phyloP scores from a whole-genome alignment of 2,888 invertebrate species.

The Nemoura dubitans region DNA sequence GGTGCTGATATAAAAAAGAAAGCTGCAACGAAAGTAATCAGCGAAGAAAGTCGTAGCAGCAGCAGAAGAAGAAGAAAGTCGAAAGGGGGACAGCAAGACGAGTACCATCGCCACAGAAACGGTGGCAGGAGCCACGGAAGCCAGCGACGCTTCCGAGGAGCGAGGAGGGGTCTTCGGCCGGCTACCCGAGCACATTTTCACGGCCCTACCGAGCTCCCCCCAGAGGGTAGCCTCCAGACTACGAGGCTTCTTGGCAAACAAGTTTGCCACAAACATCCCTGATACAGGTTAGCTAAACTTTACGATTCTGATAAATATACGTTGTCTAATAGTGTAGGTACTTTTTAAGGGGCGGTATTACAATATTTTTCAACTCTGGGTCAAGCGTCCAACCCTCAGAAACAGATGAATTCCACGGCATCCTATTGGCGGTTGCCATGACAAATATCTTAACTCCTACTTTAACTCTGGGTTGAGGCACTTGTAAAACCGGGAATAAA shows the following conservation, averaged over 20 bases:
- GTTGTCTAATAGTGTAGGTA: too few relatives aligned
- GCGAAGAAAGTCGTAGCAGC: constrained; percentile 56
- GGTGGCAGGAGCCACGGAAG: constrained; percentile 39
- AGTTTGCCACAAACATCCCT: constrained; percentile 72
- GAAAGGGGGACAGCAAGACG: too few relatives aligned
- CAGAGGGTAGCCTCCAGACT: constrained; percentile 78
- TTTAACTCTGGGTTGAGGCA: too few relatives aligned
- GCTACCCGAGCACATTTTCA: constrained; percentile 40
- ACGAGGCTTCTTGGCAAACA: constrained; percentile 75
- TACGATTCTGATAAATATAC: too few relatives aligned
- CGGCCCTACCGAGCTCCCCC: constrained; percentile 62
- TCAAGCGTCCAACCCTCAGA: too few relatives aligned
- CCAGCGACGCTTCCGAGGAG: constrained; percentile 21
- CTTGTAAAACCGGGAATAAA: too few relatives aligned
- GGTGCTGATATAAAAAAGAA: too few relatives aligned
- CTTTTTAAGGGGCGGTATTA: too few relatives aligned
- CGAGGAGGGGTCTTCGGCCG: constrained; percentile 41
- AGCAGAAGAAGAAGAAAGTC: constrained; percentile 53
- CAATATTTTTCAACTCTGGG: too few relatives aligned
- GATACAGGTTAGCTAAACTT: constrained; percentile 72
- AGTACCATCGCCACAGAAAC: not conserved
- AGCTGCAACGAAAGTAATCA: constrained; percentile 59
- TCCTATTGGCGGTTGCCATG: too few relatives aligned
- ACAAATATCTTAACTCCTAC: too few relatives aligned
- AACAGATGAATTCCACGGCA: too few relatives aligned